Percentiles rank a stretch among this genome's conserved stretches.
Evolutionary conservation across 1,140 invertebrate species (phyloP).

Genomic region (Cyphomyrmex costatus): DNA sequence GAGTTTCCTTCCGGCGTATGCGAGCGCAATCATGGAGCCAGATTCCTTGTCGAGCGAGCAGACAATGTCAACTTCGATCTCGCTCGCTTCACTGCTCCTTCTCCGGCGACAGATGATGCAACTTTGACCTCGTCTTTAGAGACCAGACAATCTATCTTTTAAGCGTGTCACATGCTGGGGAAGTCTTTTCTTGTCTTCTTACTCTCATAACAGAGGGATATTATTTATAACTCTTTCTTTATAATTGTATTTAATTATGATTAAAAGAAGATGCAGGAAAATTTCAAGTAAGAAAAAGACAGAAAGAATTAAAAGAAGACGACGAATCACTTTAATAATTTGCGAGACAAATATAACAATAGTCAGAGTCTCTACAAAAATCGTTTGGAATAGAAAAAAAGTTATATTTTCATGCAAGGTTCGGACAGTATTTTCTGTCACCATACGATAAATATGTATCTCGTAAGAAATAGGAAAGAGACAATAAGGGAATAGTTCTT

Average conservation of each 20-base stretch:
- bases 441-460: conserved; percentile 21
- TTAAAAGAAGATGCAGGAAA: neutral
- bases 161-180: neutral
- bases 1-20: conserved; percentile 21
- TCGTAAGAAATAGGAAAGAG: neutral
- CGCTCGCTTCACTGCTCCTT: neutral
- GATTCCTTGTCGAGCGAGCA: neutral
- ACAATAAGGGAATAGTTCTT: conserved; percentile 8
- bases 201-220: no score
- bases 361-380: neutral
- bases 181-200: neutral
- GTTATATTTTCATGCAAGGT: neutral
- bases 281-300: neutral
- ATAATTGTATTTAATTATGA: conserved; percentile 11
- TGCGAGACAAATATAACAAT: neutral
- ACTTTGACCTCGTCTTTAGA: neutral
- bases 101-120: conserved; percentile 10
- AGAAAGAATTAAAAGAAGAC: neutral
- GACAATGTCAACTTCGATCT: conserved; percentile 38
- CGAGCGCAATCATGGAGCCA: neutral
- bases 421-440: neutral
- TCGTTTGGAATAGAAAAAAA: conserved; percentile 18
- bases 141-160: neutral
- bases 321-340: conserved; percentile 35
- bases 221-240: conserved; percentile 17